Base-by-base conservation (phyloP, 2,113 vertebrate species). In the Copsychus sechellarum region DNA sequence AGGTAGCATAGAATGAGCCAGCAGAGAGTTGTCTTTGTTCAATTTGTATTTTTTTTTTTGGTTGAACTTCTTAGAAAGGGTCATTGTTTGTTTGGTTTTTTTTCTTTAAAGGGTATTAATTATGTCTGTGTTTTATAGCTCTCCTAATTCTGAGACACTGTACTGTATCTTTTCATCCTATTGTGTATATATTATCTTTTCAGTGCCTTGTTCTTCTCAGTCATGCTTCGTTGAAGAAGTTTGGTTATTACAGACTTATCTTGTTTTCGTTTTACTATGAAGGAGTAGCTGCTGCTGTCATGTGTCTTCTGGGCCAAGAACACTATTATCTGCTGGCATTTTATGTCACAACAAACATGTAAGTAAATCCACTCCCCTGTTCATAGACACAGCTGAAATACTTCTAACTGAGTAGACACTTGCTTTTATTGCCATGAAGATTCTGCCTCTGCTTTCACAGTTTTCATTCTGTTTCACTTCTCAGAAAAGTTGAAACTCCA, bases 221-320 rank as follows among this genome's bases (percentile, higher is more conserved):
- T 94, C 98, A 98, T 65, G 86, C 96, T 72, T 97, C 97, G 9
- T 96, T 99, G 93, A 98, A 96, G 60, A 96, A 92, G 71, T 76
- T 98, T 42, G 99, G 99, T 81, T 99, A 99, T 96, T 99, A 99
- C 97, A 98, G 95, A 94, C 96, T 99, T 82, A 98, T 99, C 96
- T 97, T 99, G 72, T 95, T 97, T 87, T 98, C 97, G 71, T 99
- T 99, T 97, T 99, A 98, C 74, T 34, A 98, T 38, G 98, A 99
- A 97, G 98, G 96, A 73, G 85, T 93, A 61, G 97, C 98, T 82
- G 98, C 98, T 14, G 84, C 90, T 31, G 6, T 97, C 65, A 99
- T 99, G 98, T 92, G 99, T 28, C 15, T 96, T 22, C 92, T 99
- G 26, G 99, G 99, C n/a, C 96, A 97, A 60, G 96, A 98, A 65